Base-by-base conservation (phyloP, 2,113 vertebrate species). In the Festucalex cinctus region DNA sequence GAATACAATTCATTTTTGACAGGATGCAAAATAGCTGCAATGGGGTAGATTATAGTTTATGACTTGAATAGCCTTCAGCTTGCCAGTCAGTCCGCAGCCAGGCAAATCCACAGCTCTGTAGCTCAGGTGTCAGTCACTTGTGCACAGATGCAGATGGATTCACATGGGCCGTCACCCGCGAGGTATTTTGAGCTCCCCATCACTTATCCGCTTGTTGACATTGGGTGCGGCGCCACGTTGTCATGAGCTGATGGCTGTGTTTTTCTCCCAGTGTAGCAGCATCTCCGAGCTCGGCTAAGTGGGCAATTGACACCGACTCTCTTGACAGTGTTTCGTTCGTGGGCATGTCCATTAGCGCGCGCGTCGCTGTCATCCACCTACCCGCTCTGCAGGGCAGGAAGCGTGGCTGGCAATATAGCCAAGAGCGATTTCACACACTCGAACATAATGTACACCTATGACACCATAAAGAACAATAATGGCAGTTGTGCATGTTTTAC, bases 261-360 rank as follows among this genome's bases (percentile, higher is more conserved):
- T 67, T 66, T 46, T 62, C 46, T 63, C 68, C 49, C 69, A n/a
- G 6, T 75, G 65, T 56, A 56, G 73, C 69, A 63, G 64, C 58
- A 60, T 60, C 49, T 26, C 58, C 36, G 28, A 62, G 59, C 73
- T 4, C 9, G 1, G 66, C 43, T 73, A 68, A 82, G 74, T 60
- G 70, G 69, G 69, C 75, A 78, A 75, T 86, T 66, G 66, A 71
- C 79, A 73, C 71, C 28, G 54, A 67, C 63, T 58, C 73, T 65
- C 69, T 62, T 63, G 65, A 65, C 66, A 70, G 65, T 63, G 32
- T 32, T 62, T 66, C 63, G 57, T 68, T 76, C 59, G 63, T 44
- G 53, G 37, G 32, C 8, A 73, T 67, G 67, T 56, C 60, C 56
- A 22, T 75, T 59, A 68, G 73, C 35, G 5, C 13, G 41, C 13